These are phyloP conservation scores for Scalopus aquaticus DNA, from an alignment of 2,113 vertebrate species.

Conservation along the genomic window DNA sequence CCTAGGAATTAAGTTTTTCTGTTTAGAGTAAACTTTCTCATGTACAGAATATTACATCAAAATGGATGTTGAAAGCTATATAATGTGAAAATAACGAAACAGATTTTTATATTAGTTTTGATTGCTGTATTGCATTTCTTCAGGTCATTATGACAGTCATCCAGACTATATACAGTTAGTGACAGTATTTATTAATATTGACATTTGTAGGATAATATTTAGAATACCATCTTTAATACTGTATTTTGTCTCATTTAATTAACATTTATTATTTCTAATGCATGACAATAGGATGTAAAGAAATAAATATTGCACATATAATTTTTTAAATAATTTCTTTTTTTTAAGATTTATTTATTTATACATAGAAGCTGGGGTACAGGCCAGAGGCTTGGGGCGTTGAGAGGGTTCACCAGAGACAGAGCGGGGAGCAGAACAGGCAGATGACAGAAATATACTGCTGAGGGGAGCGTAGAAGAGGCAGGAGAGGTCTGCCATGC, in stretches of 20 bases:
- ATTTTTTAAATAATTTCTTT: too few species aligned
- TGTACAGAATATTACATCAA: not conserved
- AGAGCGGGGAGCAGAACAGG: too few species aligned
- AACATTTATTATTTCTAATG: not conserved
- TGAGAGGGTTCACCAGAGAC: too few species aligned
- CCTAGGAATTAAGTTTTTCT: not conserved
- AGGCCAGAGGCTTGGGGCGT: too few species aligned
- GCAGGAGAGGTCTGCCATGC: too few species aligned
- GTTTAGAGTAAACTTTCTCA: not conserved
- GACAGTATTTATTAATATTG: not conserved
- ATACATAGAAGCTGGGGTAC: too few species aligned
- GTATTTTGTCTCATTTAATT: not conserved
- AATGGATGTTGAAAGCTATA: not conserved
- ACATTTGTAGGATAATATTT: not conserved
- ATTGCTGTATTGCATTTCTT: not conserved
- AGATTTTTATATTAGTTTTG: not conserved
- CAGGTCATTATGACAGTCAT: not conserved
- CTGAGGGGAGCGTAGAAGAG: too few species aligned
- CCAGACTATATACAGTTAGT: not conserved
- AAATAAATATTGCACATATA: not conserved
- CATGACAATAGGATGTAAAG: not conserved
- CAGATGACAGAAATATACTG: too few species aligned
- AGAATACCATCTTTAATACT: not conserved
- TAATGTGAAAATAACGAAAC: not conserved
- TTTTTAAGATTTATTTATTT: too few species aligned